Evolutionary conservation across 2,888 invertebrate species (phyloP).

Genomic region (Dicranocentrus wangi): DNA sequence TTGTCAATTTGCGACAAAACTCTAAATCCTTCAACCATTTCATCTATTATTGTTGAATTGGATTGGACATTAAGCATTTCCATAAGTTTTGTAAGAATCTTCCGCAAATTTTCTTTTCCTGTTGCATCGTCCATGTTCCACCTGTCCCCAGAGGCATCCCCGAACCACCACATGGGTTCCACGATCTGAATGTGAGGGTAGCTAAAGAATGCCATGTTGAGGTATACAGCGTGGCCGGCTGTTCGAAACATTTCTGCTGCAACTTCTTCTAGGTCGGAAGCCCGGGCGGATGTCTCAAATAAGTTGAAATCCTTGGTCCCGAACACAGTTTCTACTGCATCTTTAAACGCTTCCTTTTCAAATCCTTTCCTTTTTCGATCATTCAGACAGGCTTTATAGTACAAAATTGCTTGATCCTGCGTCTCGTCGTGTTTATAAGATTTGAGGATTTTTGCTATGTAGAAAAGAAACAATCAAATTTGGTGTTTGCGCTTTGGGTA

Average conservation of each 20-base stretch:
- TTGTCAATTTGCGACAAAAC: neutral
- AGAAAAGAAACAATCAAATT: too few relatives aligned
- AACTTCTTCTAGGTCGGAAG: conserved; percentile 10
- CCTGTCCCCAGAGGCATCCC: neutral
- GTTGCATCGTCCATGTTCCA: too few relatives aligned
- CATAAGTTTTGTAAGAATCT: neutral
- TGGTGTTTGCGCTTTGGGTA: too few relatives aligned
- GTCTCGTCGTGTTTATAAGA: neutral
- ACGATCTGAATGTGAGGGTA: conserved; percentile 39
- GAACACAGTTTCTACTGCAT: neutral
- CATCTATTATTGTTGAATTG: neutral
- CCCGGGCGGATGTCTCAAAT: neutral
- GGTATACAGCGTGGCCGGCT: conserved; percentile 15
- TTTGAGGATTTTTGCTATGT: conserved; percentile 17
- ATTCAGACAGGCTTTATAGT: conserved; percentile 22
- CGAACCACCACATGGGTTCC: neutral
- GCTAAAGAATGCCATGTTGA: conserved; percentile 26
- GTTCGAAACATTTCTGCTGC: conserved; percentile 1
- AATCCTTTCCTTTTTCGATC: neutral
- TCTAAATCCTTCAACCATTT: neutral
- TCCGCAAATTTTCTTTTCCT: neutral
- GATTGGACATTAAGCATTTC: neutral
- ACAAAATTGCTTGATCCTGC: conserved; percentile 14
- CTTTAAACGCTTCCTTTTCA: neutral
- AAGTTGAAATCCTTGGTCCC: neutral